These are phyloP conservation scores for Pogonognathellus flavescens DNA, from an alignment of 1,140 invertebrate species.

Conservation along the genomic window DNA sequence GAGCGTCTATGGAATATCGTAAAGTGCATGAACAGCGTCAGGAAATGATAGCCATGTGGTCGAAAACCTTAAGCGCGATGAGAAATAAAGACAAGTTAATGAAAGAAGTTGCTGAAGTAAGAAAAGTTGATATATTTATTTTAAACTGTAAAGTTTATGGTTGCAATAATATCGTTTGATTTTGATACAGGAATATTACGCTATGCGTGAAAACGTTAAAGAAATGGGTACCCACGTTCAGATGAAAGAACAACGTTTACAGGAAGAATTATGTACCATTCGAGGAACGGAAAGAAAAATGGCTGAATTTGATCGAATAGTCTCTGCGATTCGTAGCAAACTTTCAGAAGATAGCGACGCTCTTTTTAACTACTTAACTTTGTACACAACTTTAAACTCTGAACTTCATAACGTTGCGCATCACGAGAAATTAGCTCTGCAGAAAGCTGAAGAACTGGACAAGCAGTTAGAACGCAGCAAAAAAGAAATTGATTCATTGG, in stretches of 20 bases:
- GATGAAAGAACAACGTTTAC: neutral
- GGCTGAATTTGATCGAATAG: neutral
- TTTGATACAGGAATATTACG: constrained; percentile 5
- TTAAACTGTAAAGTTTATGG: neutral
- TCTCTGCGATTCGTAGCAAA: neutral
- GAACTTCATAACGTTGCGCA: neutral
- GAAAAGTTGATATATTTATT: neutral
- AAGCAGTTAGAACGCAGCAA: neutral
- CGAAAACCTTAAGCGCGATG: constrained; percentile 15
- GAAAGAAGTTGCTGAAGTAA: constrained; percentile 51
- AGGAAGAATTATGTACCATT: neutral
- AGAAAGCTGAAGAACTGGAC: neutral
- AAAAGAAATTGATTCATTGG: neutral
- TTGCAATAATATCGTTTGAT: neutral
- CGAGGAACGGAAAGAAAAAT: neutral
- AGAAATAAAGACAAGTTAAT: constrained; percentile 50
- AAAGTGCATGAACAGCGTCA: constrained; percentile 49
- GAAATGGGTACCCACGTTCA: neutral
- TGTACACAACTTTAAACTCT: neutral
- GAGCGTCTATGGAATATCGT: constrained; percentile 48
- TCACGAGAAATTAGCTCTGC: neutral
- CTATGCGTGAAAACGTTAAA: neutral
- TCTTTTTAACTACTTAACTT: neutral
- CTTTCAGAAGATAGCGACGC: neutral
- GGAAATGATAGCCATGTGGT: constrained; percentile 48